Base-by-base conservation (phyloP, 2,797 vertebrate species). In the Melanotaenia trifasciata region DNA sequence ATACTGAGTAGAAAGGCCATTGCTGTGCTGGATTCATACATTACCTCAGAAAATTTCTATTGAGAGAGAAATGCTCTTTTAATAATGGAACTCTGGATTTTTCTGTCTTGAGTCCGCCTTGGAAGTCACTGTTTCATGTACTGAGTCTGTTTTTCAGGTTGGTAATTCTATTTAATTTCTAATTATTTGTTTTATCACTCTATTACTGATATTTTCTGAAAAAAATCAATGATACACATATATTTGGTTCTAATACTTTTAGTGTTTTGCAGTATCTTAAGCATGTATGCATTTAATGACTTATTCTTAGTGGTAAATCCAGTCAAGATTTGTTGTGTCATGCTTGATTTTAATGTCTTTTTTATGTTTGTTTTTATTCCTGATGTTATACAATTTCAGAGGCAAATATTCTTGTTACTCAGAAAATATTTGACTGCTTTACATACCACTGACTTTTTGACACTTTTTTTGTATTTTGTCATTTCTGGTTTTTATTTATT, bases 21-120 rank as follows among this genome's bases (percentile, higher is more conserved):
- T 74, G 72, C 43, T 22, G 45, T 33, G n/a, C 71, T 61, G 16
- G 24, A 33, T 43, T 64, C 40, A 63, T 74, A 53, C 18, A 33
- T 54, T 71, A 38, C 22, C 36, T 58, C 24, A 28, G 57, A 72
- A 79, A 60, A 63, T 76, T 43, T 72, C 51, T 47, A 58, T 14
- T 30, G 47, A 59, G 60, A 38, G 50, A 64, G 47, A 66, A 77
- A 60, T n/a, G 3, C 7, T 53, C 2, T 57, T 72, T 40, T 11
- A 40, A 59, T 68, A 47, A 58, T 58, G 18, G 20, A 58, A 22
- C 0, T 43, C 45, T 60, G 36, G 36, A 56, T 8, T 0, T 10
- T 10, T 18, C 28, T 64, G 33, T 60, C 33, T 54, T 6, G 18
- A 62, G 58, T 66, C 47, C 20, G 24, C 33, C 4, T 35, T 73